These are phyloP conservation scores for Habrosyne pyritoides DNA, from an alignment of 2,888 invertebrate genomes.

Conservation along the genomic window DNA sequence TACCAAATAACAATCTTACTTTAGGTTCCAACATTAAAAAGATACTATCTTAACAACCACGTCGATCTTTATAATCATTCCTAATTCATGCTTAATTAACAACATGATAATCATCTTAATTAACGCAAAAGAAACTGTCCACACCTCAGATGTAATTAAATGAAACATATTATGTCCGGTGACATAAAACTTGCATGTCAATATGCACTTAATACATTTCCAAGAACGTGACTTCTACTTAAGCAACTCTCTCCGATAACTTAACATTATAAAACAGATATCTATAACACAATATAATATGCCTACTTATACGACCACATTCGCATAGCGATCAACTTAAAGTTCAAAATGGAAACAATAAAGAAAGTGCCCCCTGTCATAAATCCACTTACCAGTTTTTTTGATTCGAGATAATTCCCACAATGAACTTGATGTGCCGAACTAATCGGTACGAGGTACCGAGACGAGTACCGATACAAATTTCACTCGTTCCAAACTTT, in stretches of 20 bases:
- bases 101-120: neutral
- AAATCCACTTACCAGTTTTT: conserved; percentile 62
- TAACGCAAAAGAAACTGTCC: neutral
- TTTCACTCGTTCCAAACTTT: conserved; percentile 55
- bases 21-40: neutral
- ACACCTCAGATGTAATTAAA: neutral
- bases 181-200: conserved; percentile 14
- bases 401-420: conserved; percentile 67
- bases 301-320: conserved; percentile 8
- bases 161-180: conserved; percentile 6
- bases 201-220: conserved; percentile 11
- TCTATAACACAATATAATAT: conserved; percentile 11
- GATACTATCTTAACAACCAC: neutral
- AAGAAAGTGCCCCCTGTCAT: conserved; percentile 33
- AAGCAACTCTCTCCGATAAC: conserved; percentile 31
- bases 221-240: conserved; percentile 28
- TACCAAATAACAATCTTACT: too few species aligned
- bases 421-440: conserved; percentile 65
- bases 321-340: conserved; percentile 14
- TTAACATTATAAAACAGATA: conserved; percentile 10
- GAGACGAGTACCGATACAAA: conserved; percentile 54
- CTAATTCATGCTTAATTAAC: neutral
- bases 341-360: conserved; percentile 45
- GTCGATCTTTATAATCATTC: neutral
- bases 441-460: conserved; percentile 56